phyloP scores from a whole-genome alignment of 2,888 invertebrate genomes.

The Tridacna crocea region DNA sequence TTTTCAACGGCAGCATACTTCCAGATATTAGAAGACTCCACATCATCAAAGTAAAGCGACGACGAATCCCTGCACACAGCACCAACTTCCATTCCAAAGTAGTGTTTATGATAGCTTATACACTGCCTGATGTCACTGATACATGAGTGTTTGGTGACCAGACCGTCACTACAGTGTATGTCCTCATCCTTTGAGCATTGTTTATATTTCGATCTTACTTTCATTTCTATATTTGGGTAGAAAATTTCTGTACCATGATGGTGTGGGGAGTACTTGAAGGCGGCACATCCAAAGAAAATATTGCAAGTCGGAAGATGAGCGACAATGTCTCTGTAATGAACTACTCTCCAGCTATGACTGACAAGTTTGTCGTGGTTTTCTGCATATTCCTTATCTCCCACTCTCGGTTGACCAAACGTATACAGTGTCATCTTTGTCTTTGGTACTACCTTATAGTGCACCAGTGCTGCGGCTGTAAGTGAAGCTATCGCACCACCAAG shows the following conservation, averaged over 20 bases:
- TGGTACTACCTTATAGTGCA: constrained; percentile 28
- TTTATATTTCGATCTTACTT: constrained; percentile 15
- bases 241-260: constrained; percentile 49
- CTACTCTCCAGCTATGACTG: constrained; percentile 53
- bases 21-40: no score
- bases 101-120: constrained; percentile 29
- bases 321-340: constrained; percentile 46
- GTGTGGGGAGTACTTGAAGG: constrained; percentile 24
- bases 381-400: constrained; percentile 48
- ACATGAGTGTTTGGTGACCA: constrained; percentile 7
- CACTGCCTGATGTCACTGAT: constrained; percentile 9
- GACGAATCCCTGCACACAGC: constrained; percentile 9
- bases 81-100: constrained; percentile 37
- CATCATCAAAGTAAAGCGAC: no score
- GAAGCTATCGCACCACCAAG: constrained; percentile 53
- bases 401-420: constrained; percentile 52
- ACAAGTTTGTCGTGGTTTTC: constrained; percentile 34
- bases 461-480: constrained; percentile 31
- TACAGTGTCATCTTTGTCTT: constrained; percentile 31
- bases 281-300: constrained; percentile 23
- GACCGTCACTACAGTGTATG: constrained; percentile 27
- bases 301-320: constrained; percentile 36
- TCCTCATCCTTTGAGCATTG: constrained; percentile 44
- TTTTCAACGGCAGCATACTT: no score
- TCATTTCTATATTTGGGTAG: constrained; percentile 40